Conservation (phyloP, 1,140 invertebrate genomes). For the Euwallacea similis region DNA sequence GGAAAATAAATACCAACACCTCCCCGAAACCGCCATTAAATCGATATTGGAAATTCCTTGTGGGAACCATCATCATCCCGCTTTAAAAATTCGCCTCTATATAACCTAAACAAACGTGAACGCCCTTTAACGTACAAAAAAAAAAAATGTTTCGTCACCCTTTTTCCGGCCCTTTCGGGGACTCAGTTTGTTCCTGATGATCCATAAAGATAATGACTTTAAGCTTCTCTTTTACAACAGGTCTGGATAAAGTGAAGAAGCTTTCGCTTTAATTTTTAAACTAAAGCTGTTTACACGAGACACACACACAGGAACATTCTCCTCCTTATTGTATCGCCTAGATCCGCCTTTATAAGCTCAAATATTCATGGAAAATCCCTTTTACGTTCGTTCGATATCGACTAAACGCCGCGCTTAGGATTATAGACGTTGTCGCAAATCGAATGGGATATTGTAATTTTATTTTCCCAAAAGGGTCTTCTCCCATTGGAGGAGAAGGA, state of each 20-base stretch:
- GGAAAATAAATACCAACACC: no score
- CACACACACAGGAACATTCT: background rate
- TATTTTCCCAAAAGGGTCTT: background rate
- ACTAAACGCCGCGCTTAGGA: background rate
- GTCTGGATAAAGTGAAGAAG: no score
- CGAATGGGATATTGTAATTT: conserved; percentile 6
- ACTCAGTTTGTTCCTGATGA: no score
- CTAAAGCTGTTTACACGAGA: conserved; percentile 12
- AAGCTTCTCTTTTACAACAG: no score
- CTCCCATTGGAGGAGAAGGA: no score
- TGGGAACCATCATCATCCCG: no score
- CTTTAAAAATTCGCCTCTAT: no score
- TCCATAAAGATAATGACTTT: no score
- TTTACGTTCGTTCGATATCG: conserved; percentile 9
- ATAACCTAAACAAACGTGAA: background rate
- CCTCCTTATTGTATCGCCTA: conserved; percentile 7
- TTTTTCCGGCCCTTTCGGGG: background rate
- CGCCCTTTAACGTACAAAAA: background rate
- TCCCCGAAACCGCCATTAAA: no score
- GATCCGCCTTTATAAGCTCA: conserved; percentile 11
- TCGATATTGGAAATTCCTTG: no score
- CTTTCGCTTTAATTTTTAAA: background rate
- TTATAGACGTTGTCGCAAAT: conserved; percentile 6
- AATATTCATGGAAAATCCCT: conserved; percentile 22
- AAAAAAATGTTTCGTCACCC: background rate